Evolutionary conservation across 2,797 vertebrate species (phyloP).

Genomic region (Syndactyla subalaris): DNA sequence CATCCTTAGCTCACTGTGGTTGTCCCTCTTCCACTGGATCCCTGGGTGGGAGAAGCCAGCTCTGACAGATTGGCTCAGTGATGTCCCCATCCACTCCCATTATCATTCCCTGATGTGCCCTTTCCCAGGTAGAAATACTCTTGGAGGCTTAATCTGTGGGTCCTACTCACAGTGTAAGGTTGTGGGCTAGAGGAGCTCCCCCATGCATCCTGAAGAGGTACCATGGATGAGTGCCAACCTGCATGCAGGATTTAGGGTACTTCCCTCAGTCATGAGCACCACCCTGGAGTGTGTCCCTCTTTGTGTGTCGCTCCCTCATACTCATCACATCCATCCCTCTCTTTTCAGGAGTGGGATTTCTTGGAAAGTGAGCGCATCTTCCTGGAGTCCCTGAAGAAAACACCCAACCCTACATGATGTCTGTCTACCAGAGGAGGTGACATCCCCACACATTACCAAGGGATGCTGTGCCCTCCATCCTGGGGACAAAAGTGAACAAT

Average conservation of each 20-base stretch:
- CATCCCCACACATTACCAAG: too few species aligned
- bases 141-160: too few species aligned
- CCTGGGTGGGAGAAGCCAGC: background rate
- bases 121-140: background rate
- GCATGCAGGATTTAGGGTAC: too few species aligned
- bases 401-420: background rate
- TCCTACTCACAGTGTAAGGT: background rate
- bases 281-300: too few species aligned
- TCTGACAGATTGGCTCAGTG: background rate
- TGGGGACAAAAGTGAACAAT: background rate
- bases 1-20: background rate
- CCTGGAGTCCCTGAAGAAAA: background rate
- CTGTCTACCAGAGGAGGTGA: background rate
- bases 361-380: background rate
- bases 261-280: background rate
- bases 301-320: background rate
- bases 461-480: too few species aligned
- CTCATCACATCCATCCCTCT: background rate
- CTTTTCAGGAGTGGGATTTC: background rate
- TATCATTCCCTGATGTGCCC: background rate
- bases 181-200: background rate
- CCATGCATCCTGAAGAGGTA: background rate
- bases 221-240: background rate
- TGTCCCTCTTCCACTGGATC: background rate
- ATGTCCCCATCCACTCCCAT: accelerated